Evolutionary conservation across 2,113 vertebrate genomes (phyloP).

Genomic region (Ariopsis seemanni): DNA sequence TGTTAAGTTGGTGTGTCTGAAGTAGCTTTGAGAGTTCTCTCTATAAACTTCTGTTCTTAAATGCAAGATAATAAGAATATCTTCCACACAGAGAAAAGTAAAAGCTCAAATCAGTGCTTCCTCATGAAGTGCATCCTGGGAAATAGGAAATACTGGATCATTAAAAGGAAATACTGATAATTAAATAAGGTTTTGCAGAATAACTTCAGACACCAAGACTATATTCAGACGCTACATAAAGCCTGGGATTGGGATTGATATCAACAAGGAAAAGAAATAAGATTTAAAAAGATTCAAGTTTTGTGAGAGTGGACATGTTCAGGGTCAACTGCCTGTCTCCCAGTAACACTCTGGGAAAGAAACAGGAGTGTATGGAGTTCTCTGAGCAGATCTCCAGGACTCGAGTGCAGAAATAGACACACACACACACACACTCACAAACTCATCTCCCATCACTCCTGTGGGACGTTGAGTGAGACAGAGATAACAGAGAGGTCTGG

Average conservation of each 20-base stretch:
- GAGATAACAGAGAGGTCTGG: constrained; percentile 6
- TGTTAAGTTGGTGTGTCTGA: not conserved
- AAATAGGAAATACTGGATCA: constrained; percentile 1
- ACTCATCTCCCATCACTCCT: constrained; percentile 30
- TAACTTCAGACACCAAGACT: not conserved
- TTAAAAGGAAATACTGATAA: constrained; percentile 13
- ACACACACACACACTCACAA: not conserved
- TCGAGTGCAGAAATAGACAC: constrained; percentile 26
- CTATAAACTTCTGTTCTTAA: not conserved
- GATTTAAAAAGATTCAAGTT: not conserved
- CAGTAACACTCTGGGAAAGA: not conserved
- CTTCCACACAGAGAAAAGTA: not conserved
- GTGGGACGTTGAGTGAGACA: constrained; percentile 28
- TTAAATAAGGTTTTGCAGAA: constrained; percentile 28
- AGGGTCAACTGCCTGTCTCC: not conserved
- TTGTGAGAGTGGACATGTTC: not conserved
- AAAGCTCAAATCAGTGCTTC: constrained; percentile 15
- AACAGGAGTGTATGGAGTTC: too few species aligned
- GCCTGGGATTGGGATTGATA: not conserved
- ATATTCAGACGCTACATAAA: not conserved
- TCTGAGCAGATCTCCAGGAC: not conserved
- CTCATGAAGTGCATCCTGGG: not conserved
- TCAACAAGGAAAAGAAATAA: not conserved
- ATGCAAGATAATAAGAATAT: not conserved
- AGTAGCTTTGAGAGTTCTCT: constrained; percentile 4